phyloP scores from a whole-genome alignment of 2,797 vertebrate genomes.

The Oceanodroma leucorhoa region DNA sequence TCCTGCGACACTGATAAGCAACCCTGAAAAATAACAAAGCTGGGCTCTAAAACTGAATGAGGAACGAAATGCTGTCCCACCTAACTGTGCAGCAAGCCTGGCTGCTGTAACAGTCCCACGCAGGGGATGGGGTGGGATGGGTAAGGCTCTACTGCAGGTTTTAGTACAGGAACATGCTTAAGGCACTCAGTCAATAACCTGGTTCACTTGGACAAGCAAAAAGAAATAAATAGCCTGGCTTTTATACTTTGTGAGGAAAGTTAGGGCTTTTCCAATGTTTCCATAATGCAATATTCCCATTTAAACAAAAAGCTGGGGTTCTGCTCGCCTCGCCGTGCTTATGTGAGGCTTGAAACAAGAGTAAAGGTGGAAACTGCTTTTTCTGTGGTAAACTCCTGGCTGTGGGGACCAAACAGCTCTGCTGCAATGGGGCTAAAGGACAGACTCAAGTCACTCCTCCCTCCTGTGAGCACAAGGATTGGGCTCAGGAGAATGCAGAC shows the following conservation, averaged over 20 bases:
- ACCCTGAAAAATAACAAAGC: not conserved
- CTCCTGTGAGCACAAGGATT: not conserved
- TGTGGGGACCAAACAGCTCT: not conserved
- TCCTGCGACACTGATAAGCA: not conserved
- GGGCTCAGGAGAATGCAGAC: not conserved
- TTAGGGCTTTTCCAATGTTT: not conserved
- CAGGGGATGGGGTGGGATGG: no score
- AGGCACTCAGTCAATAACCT: not conserved
- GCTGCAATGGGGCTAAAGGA: not conserved
- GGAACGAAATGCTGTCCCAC: not conserved
- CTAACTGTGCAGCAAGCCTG: not conserved
- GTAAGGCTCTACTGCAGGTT: not conserved
- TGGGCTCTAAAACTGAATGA: not conserved
- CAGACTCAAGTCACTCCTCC: not conserved
- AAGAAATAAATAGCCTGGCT: not conserved
- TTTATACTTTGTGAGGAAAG: not conserved
- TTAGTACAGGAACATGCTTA: not conserved
- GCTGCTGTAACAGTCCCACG: not conserved
- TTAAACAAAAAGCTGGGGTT: not conserved
- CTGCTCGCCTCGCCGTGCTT: rapidly evolving
- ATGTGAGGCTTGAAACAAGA: not conserved
- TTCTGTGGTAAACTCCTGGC: not conserved
- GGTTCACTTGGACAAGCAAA: not conserved
- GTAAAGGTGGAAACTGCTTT: not conserved
- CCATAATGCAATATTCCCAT: not conserved